Evolutionary conservation across 2,888 invertebrate species (phyloP).

Genomic region (Hypercompe scribonia): DNA sequence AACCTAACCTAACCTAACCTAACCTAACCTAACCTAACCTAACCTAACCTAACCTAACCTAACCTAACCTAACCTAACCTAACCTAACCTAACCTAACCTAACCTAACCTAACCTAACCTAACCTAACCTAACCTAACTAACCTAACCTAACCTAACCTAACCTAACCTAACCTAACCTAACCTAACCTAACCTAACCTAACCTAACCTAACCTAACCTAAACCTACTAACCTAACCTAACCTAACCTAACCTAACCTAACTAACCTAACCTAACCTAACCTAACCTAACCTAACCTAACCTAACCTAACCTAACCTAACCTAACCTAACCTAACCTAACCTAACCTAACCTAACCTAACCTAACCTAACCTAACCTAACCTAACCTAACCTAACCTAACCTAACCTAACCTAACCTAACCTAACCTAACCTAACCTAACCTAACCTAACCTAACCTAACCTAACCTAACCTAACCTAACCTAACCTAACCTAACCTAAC

Average conservation of each 20-base stretch:
- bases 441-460: not conserved
- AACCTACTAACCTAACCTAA: too few species aligned
- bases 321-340: too few species aligned
- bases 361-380: too few species aligned
- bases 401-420: too few species aligned
- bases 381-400: not conserved
- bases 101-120: slow-evolving; percentile 20
- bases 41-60: slow-evolving; percentile 21
- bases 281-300: too few species aligned
- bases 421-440: too few species aligned
- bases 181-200: slow-evolving; percentile 21
- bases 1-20: slow-evolving; percentile 23
- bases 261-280: too few species aligned
- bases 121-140: slow-evolving; percentile 11
- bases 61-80: slow-evolving; percentile 22
- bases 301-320: too few species aligned
- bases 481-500: slow-evolving; percentile 15
- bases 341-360: too few species aligned
- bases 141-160: slow-evolving; percentile 20
- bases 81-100: slow-evolving; percentile 22
- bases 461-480: too few species aligned
- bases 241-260: too few species aligned
- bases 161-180: slow-evolving; percentile 17
- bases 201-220: not conserved
- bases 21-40: slow-evolving; percentile 22